Conservation (phyloP, 2,797 vertebrate species). For the Pitangus sulphuratus region DNA sequence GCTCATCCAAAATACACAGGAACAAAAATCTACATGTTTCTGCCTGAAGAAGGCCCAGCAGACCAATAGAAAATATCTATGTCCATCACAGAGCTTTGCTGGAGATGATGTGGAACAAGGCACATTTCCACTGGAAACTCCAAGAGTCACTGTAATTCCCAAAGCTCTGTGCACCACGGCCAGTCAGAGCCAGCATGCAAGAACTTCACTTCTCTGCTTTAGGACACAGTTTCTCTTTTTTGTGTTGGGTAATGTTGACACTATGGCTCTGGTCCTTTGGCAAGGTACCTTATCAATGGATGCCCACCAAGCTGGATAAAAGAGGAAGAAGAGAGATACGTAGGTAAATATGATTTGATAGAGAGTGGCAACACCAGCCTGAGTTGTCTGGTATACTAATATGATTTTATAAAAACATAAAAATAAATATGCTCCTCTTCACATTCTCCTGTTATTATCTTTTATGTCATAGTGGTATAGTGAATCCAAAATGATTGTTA, state of each 20-base stretch:
- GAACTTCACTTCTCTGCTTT: neutral
- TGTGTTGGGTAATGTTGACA: neutral
- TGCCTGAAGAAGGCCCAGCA: neutral
- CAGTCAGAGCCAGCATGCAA: neutral
- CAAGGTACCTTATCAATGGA: neutral
- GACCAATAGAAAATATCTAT: neutral
- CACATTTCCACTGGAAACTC: neutral
- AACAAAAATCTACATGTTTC: neutral
- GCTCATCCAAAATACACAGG: slow-evolving; percentile 10
- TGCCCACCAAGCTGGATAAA: neutral
- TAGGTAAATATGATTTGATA: slow-evolving; percentile 28
- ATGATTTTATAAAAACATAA: slow-evolving; percentile 49
- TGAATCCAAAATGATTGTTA: neutral
- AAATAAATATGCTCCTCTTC: slow-evolving; percentile 54
- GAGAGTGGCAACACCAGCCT: slow-evolving; percentile 21
- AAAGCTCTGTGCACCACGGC: neutral
- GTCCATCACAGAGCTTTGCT: slow-evolving; percentile 1
- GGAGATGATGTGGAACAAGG: slow-evolving; percentile 6
- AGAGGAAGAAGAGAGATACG: neutral
- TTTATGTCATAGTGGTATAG: slow-evolving; percentile 18
- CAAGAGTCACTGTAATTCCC: neutral
- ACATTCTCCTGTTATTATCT: slow-evolving; percentile 21
- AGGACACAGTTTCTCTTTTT: neutral
- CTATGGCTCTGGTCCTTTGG: neutral
- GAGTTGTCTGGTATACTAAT: slow-evolving; percentile 20